phyloP scores from a whole-genome alignment of 2,113 vertebrate species.

The Dolichotis patagonum region DNA sequence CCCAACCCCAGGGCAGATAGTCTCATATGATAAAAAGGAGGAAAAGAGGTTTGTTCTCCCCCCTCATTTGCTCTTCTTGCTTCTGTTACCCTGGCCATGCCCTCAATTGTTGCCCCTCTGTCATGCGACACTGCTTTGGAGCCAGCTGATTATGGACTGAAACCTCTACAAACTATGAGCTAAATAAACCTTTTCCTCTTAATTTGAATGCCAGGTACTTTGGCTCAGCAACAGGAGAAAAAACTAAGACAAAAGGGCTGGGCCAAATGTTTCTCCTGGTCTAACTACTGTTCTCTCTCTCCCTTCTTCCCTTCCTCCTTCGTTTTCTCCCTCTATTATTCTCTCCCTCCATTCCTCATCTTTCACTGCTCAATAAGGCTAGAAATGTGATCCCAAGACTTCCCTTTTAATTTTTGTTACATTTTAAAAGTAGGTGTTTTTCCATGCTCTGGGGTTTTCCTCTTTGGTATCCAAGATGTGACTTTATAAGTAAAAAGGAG shows the following conservation, averaged over 20 bases:
- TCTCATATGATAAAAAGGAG: too few species aligned
- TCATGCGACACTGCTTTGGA: too few species aligned
- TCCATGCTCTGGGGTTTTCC: neutral
- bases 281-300: neutral
- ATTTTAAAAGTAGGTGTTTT: constrained; percentile 11
- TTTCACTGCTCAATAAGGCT: neutral
- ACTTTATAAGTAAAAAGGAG: neutral
- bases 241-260: neutral
- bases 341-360: neutral
- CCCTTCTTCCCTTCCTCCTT: neutral
- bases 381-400: neutral
- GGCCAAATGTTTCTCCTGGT: neutral
- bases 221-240: too few species aligned
- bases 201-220: too few species aligned
- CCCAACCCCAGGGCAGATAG: too few species aligned
- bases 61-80: too few species aligned
- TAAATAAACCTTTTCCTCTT: too few species aligned
- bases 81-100: too few species aligned
- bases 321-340: neutral
- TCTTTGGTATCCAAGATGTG: neutral
- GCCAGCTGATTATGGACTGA: too few species aligned
- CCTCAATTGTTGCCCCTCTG: too few species aligned
- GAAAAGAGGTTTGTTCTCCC: too few species aligned
- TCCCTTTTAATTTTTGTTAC: constrained; percentile 1
- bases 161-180: too few species aligned